Conservation (phyloP, 2,113 vertebrate species). For the Corvus cornix region DNA sequence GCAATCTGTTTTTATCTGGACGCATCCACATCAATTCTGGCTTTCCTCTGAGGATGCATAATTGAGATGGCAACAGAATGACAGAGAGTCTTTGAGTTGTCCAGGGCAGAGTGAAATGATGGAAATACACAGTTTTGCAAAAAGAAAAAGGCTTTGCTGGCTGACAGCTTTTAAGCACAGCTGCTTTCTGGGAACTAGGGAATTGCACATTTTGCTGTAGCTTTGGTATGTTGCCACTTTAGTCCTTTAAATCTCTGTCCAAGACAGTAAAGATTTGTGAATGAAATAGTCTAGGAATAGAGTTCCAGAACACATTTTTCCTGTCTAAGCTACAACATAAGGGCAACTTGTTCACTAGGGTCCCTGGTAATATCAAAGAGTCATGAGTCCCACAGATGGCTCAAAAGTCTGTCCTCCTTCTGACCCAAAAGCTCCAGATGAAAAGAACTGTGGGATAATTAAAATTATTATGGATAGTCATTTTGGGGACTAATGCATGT, state of each 20-base stretch:
- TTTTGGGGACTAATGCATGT: background rate
- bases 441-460: background rate
- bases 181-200: conserved; percentile 8
- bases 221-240: background rate
- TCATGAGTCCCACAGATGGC: background rate
- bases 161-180: conserved; percentile 17
- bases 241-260: conserved; percentile 6
- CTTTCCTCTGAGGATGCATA: background rate
- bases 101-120: background rate
- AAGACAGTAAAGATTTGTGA: background rate
- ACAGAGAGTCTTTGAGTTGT: background rate
- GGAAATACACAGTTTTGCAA: background rate
- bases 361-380: background rate
- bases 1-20: background rate
- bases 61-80: background rate
- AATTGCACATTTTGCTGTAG: background rate
- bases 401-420: background rate
- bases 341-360: background rate
- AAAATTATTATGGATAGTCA: background rate
- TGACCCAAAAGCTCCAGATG: background rate
- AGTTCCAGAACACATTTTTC: background rate
- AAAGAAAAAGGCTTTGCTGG: background rate
- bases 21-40: background rate
- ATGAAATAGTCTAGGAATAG: background rate
- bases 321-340: background rate